Base-by-base conservation (phyloP, 2,113 vertebrate genomes). In the Calonectris borealis region DNA sequence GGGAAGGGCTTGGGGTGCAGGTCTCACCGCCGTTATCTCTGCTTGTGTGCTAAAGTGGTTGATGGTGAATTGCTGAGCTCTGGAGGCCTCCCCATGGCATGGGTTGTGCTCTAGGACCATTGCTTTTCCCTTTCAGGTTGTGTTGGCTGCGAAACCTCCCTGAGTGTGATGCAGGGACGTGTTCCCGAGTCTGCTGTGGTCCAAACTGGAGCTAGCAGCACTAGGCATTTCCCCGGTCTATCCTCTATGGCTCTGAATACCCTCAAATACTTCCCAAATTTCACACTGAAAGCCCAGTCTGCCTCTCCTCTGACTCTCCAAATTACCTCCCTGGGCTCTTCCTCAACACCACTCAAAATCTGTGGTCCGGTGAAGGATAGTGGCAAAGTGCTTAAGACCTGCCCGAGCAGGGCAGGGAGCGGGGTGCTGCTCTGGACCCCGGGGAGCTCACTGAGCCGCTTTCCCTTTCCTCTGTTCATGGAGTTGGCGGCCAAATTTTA, bases 321-420 rank as follows among this genome's bases (percentile, higher is more conserved):
- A 5, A 40, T n/a, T 22, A 17, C 40, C 40, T 77, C 24, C 6
- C 42, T 22, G 34, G 26, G 32, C 34, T 66, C 11, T 69, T 69
- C 54, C 52, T 76, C 48, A n/a, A 26, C 27, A 11, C 48, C 16
- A 51, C 48, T 40, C n/a, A 6, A 34, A n/a, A 34, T 52, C 2
- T 31, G 16, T 42, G 44, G 20, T 46, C 64, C 10, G 5, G 3
- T 57, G 18, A 61, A 72, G 51, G 49, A 16, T 18, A 29, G n/a
- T 25, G 52, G 36, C 68, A 80, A 73, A 86, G 40, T 32, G 21
- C 48, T 42, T 25, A 16, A 49, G 36, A 13, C 6, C 16, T 48
- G 10, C 44, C 55, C 0, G 2, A 40, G 64, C 0, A 0, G 42
- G 73, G 15, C 73, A 58, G 69, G 38, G 48, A 44, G 31, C 2